Evolutionary conservation across 2,797 vertebrate genomes (phyloP).

Genomic region (Diglossa cyanea): DNA sequence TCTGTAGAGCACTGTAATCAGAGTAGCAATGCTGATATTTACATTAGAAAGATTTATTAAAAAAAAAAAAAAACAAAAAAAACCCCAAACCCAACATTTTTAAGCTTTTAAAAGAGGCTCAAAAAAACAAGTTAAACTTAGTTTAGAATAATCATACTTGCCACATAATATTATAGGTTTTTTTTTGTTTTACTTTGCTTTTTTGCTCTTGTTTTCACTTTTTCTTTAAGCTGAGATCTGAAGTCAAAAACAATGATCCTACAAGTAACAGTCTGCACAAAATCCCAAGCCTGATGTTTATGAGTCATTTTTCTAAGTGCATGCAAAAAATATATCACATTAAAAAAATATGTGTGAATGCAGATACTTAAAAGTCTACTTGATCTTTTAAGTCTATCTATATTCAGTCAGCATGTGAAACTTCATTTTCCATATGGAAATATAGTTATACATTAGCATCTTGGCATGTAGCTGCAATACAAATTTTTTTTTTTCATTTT

Average conservation of each 20-base stretch:
- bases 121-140: background rate
- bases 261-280: background rate
- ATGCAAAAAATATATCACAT: background rate
- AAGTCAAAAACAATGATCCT: background rate
- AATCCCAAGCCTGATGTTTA: background rate
- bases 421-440: background rate
- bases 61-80: background rate
- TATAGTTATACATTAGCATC: background rate
- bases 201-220: background rate
- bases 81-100: background rate
- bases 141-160: background rate
- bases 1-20: background rate
- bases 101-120: background rate
- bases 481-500: background rate
- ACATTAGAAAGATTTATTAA: background rate
- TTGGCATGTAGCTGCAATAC: background rate
- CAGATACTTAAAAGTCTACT: background rate
- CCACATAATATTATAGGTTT: background rate
- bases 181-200: background rate
- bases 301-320: background rate
- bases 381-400: background rate
- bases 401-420: background rate
- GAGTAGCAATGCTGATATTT: slow-evolving; percentile 15
- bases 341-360: background rate
- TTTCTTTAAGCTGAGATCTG: background rate